Base-by-base conservation (phyloP, 92 coral and sea anemone genomes). In the Heliopora coerulea region DNA sequence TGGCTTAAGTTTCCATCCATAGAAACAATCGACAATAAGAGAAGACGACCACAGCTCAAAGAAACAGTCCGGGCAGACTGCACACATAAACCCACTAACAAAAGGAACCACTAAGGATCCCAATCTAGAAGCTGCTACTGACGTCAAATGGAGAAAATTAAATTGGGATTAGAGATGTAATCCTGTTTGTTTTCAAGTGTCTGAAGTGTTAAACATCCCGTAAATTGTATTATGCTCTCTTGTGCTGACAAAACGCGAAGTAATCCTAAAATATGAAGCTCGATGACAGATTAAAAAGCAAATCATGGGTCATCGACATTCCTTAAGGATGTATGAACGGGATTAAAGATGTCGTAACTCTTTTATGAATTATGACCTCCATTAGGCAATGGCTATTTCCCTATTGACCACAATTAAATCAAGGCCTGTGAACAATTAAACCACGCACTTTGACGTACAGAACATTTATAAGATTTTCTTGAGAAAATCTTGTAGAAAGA, bases 381-480 rank as follows among this genome's bases (percentile, higher is more conserved):
- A 42, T 1, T 69, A 81, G 59, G 60, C 39, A 80, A 74, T 14
- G 75, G 74, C 44, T 74, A 74, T 0, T 72, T 65, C 1, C 75
- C 56, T 29, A 75, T n/a, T n/a, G n/a, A n/a, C n/a, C n/a, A n/a
- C n/a, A n/a, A n/a, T 61, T 13, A 25, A 8, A 18, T n/a, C n/a
- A n/a, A n/a, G n/a, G n/a, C n/a, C n/a, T n/a, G n/a, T n/a, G n/a
- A n/a, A n/a, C n/a, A n/a, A n/a, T n/a, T n/a, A n/a, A n/a, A n/a
- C n/a, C n/a, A n/a, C n/a, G n/a, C n/a, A n/a, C n/a, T n/a, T n/a
- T n/a, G n/a, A n/a, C n/a, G n/a, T n/a, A n/a, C n/a, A n/a, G n/a
- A n/a, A n/a, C n/a, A n/a, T n/a, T n/a, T n/a, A n/a, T n/a, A n/a
- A n/a, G n/a, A n/a, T n/a, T n/a, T n/a, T n/a, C n/a, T n/a, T n/a